A percentile compares a stretch with the other conserved stretches of the same genome.
These are phyloP conservation scores for Neoitamus cyanurus DNA, from an alignment of 2,888 invertebrate species.

Conservation along the genomic window DNA sequence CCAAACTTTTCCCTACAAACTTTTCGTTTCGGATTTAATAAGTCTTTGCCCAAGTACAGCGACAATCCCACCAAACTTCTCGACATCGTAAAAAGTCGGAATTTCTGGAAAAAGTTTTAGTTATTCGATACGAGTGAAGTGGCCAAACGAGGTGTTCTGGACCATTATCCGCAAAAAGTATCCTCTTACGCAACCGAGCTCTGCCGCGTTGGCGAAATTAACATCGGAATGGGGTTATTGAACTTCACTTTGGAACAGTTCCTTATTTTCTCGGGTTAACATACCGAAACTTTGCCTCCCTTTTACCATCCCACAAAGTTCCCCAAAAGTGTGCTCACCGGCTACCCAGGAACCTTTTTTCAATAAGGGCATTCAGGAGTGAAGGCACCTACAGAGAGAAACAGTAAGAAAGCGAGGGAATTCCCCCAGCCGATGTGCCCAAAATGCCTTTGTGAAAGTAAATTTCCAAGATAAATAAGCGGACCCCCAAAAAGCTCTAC, in stretches of 20 bases:
- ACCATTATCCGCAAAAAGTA: not conserved
- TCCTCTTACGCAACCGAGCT: not conserved
- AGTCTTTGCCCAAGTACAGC: not conserved
- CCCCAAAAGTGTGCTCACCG: not conserved
- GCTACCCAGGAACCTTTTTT: not conserved
- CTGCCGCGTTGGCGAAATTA: not conserved
- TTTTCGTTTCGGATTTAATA: not conserved
- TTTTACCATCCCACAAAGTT: not conserved
- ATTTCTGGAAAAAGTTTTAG: not conserved
- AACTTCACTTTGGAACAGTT: not conserved
- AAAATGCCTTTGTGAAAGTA: not conserved
- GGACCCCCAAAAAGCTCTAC: not conserved
- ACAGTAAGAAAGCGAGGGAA: not conserved
- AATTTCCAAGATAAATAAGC: not conserved
- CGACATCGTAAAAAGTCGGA: not conserved
- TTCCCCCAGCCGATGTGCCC: not conserved
- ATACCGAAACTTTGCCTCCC: not conserved
- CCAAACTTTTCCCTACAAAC: not conserved
- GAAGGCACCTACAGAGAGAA: not conserved
- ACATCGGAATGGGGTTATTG: not conserved
- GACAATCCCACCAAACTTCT: not conserved
- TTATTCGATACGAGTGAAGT: not conserved
- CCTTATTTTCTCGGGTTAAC: not conserved
- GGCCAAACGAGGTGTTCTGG: not conserved
- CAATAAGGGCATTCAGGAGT: not conserved